Conservation (phyloP, 2,888 invertebrate species). For the Clusia tigrina region DNA sequence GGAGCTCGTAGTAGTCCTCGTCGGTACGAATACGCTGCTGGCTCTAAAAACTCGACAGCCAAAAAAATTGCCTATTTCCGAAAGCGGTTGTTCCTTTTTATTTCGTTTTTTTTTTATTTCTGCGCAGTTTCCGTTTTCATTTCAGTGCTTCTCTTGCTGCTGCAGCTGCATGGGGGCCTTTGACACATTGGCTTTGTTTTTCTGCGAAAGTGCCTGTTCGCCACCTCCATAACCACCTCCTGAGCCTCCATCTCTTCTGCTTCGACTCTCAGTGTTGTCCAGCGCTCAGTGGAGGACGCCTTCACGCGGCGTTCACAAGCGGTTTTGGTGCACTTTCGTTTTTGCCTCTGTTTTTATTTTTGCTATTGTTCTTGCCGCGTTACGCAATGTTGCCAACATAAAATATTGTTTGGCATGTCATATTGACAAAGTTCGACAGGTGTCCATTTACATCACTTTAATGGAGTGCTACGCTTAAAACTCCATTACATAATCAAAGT, state of each 20-base stretch:
- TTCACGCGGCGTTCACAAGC: neutral
- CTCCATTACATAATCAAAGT: conserved; percentile 45
- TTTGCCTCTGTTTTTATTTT: neutral
- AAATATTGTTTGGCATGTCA: conserved; percentile 28
- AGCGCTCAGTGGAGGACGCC: too few relatives aligned
- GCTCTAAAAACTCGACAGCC: too few relatives aligned
- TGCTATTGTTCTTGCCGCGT: neutral
- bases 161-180: neutral
- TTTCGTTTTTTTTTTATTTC: neutral
- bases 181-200: neutral
- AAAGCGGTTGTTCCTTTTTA: neutral
- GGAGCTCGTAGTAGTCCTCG: too few relatives aligned
- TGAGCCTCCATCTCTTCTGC: too few relatives aligned
- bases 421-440: conserved; percentile 39
- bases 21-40: too few relatives aligned
- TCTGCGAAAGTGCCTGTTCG: too few relatives aligned
- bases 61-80: neutral
- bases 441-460: conserved; percentile 40
- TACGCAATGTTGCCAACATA: neutral
- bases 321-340: neutral
- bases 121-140: neutral
- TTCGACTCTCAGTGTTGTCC: too few relatives aligned
- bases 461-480: conserved; percentile 43
- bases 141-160: neutral
- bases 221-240: neutral